phyloP scores from a whole-genome alignment of 2,888 invertebrate species.

The Drosophila subsilvestris region DNA sequence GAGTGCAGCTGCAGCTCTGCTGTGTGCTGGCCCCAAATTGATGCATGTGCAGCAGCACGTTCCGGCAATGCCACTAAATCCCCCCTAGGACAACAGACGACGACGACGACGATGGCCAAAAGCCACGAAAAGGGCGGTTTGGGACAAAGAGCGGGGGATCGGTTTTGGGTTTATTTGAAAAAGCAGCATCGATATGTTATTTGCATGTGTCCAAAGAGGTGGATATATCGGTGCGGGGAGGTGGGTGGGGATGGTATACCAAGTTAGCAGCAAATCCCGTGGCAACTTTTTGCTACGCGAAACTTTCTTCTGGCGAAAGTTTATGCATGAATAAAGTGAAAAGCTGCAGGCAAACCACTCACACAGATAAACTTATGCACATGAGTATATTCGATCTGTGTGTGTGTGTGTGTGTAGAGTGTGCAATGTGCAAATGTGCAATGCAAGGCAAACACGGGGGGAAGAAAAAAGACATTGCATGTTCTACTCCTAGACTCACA shows the following conservation, averaged over 20 bases:
- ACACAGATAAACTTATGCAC: neutral
- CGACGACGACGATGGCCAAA: conserved; percentile 16
- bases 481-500: conserved; percentile 33
- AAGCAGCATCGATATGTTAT: conserved; percentile 52
- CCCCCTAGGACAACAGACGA: conserved; percentile 49
- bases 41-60: conserved; percentile 53
- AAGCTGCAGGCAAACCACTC: conserved; percentile 45
- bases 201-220: conserved; percentile 48
- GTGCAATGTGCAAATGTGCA: neutral
- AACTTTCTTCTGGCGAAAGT: conserved; percentile 52
- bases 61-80: conserved; percentile 51
- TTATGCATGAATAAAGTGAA: conserved; percentile 53
- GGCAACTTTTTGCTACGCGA: conserved; percentile 51
- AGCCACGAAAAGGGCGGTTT: conserved; percentile 40
- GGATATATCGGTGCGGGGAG: neutral
- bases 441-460: no score
- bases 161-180: conserved; percentile 39
- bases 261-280: conserved; percentile 45
- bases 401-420: neutral
- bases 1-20: neutral
- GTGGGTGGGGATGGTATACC: neutral
- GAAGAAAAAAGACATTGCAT: conserved; percentile 34
- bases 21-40: conserved; percentile 38
- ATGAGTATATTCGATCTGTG: neutral
- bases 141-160: neutral